Evolutionary conservation across 1,140 invertebrate genomes (phyloP).

Genomic region (Tribolium castaneum): DNA sequence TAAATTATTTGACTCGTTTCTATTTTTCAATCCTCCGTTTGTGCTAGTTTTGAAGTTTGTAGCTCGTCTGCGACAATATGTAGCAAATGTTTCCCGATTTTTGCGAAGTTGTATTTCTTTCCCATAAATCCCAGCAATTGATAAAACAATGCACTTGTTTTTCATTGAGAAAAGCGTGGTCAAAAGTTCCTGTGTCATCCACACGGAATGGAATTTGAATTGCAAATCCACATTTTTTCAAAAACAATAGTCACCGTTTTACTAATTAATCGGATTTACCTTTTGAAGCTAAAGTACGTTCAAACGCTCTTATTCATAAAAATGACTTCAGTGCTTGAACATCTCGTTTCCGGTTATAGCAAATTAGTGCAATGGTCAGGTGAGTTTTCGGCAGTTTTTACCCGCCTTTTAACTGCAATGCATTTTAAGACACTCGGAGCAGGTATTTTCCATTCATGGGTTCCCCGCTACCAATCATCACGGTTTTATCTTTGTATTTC

Average conservation of each 20-base stretch:
- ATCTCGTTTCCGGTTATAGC: not conserved
- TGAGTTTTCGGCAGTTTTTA: not conserved
- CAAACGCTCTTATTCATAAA: not conserved
- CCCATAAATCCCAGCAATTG: no score
- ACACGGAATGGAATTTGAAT: not conserved
- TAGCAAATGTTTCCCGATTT: no score
- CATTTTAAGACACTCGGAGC: slow-evolving; percentile 70
- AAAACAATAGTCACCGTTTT: not conserved
- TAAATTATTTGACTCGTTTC: no score
- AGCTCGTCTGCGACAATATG: no score
- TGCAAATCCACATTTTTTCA: not conserved
- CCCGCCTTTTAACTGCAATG: slow-evolving; percentile 42
- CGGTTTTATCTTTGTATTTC: slow-evolving; percentile 74
- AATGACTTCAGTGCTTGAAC: not conserved
- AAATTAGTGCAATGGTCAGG: not conserved
- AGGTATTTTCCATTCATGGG: slow-evolving; percentile 72
- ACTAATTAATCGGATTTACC: not conserved
- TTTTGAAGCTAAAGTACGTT: not conserved
- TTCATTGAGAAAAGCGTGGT: not conserved
- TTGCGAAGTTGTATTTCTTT: no score
- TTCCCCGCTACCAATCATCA: slow-evolving; percentile 68
- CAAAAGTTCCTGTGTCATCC: not conserved
- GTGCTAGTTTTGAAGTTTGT: no score
- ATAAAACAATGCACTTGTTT: no score
- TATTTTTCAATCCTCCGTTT: no score